Conservation (phyloP, 2,113 vertebrate genomes). For the Engraulis encrasicolus region DNA sequence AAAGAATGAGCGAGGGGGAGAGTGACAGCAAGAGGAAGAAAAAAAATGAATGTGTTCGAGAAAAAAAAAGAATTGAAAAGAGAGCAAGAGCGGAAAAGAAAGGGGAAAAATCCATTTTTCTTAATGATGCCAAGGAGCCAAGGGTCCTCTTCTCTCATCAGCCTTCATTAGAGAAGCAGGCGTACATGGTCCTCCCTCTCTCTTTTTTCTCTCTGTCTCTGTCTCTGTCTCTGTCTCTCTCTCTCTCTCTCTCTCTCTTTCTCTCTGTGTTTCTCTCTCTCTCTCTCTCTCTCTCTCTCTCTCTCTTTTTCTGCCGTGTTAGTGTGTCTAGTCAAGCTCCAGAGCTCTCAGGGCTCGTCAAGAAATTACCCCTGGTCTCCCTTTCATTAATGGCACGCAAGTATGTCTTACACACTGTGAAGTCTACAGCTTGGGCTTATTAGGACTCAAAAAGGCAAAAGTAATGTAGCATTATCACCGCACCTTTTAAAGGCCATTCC, state of each 20-base stretch:
- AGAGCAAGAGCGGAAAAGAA: neutral
- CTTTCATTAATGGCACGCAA: neutral
- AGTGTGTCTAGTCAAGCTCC: neutral
- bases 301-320: neutral
- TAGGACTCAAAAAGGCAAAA: neutral
- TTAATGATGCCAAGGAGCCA: neutral
- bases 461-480: neutral
- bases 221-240: too few species aligned
- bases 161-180: neutral
- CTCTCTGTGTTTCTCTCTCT: too few species aligned
- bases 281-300: too few species aligned
- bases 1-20: neutral
- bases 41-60: too few species aligned
- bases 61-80: neutral
- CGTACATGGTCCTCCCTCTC: too few species aligned
- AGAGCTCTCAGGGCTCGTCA: neutral
- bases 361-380: neutral
- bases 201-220: too few species aligned
- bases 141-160: conserved; percentile 13
- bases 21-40: neutral
- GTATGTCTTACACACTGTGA: neutral
- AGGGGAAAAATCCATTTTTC: conserved; percentile 3
- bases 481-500: neutral
- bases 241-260: too few species aligned
- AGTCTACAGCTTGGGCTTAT: neutral